phyloP scores from a whole-genome alignment of 2,888 invertebrate species.

The Acanthococcus lagerstroemiae region DNA sequence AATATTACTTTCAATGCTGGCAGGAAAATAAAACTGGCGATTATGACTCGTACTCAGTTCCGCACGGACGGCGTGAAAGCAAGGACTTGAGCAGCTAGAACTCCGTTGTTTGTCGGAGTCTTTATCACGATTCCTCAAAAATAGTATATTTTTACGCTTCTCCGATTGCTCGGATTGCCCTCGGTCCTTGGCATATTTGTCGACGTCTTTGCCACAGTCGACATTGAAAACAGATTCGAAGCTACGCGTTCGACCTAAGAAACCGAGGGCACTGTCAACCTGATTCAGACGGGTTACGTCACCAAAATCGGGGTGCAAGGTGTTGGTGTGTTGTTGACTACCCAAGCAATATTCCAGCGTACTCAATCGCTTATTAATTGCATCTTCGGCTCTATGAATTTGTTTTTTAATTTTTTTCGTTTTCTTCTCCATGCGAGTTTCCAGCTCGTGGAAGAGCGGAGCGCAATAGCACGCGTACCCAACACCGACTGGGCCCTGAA shows the following conservation, averaged over 20 bases:
- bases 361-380: slow-evolving; percentile 65
- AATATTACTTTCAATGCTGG: neutral
- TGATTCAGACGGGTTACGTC: neutral
- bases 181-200: neutral
- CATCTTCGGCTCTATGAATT: slow-evolving; percentile 68
- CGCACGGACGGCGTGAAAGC: neutral
- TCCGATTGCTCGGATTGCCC: neutral
- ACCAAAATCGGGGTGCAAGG: neutral
- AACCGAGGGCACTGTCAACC: neutral
- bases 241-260: slow-evolving; percentile 10
- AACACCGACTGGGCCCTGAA: slow-evolving; percentile 76
- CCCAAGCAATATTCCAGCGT: slow-evolving; percentile 26
- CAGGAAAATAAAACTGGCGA: slow-evolving; percentile 4
- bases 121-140: neutral
- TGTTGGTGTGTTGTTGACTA: neutral
- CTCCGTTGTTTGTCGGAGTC: neutral
- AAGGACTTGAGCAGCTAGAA: slow-evolving; percentile 8
- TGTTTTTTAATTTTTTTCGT: slow-evolving; percentile 67
- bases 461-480: slow-evolving; percentile 89
- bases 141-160: slow-evolving; percentile 3
- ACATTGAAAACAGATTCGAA: slow-evolving; percentile 16
- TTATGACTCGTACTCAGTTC: neutral
- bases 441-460: slow-evolving; percentile 80
- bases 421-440: slow-evolving; percentile 68
- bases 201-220: neutral